These are phyloP conservation scores for Cynodonichthys magdalenae DNA, from an alignment of 2,797 vertebrate species.

Conservation along the genomic window DNA sequence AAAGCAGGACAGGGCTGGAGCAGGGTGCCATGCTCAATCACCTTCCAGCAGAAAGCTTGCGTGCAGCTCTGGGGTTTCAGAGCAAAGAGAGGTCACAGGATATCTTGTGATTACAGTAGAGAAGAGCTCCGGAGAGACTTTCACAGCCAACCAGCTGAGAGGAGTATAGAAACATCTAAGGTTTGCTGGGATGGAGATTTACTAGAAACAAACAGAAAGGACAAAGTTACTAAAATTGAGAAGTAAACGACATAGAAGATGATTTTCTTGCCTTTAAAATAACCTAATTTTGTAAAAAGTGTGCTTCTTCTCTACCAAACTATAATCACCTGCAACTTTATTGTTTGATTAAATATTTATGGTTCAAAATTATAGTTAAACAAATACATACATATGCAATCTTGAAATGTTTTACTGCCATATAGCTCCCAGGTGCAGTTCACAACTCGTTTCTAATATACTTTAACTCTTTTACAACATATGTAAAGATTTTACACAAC, in stretches of 20 bases:
- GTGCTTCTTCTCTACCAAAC: constrained; percentile 46
- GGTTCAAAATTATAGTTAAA: too few species aligned
- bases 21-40: constrained; percentile 80
- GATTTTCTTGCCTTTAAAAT: constrained; percentile 63
- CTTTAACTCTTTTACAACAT: constrained; percentile 26
- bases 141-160: constrained; percentile 20
- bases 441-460: constrained; percentile 20
- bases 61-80: constrained; percentile 37
- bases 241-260: constrained; percentile 39
- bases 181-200: constrained; percentile 47
- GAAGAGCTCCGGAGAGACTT: constrained; percentile 45
- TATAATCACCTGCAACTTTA: constrained; percentile 38
- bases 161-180: constrained; percentile 19
- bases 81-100: constrained; percentile 64
- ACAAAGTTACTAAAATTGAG: constrained; percentile 27
- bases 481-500: constrained; percentile 30
- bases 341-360: constrained; percentile 16
- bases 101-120: constrained; percentile 65
- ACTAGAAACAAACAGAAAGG: constrained; percentile 33
- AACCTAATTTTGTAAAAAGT: constrained; percentile 65
- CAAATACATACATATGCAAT: constrained; percentile 1
- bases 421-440: neutral
- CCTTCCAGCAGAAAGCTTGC: constrained; percentile 63
- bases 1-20: constrained; percentile 76
- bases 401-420: neutral